Conservation (phyloP, 2,113 vertebrate genomes). For the Hippocampus abdominalis region DNA sequence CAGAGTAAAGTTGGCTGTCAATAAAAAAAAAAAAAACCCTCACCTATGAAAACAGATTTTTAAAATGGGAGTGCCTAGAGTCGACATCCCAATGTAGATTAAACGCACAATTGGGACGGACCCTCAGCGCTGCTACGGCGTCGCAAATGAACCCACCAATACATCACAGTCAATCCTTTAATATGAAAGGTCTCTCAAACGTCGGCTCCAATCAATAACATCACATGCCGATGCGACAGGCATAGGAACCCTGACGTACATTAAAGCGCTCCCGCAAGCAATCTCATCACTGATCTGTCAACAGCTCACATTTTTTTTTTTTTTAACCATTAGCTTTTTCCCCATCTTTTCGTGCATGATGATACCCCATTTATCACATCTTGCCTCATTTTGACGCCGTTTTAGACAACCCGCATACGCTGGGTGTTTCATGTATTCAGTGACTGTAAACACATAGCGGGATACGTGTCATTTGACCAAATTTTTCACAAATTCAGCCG, state of each 20-base stretch:
- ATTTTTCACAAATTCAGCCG: too few relatives aligned
- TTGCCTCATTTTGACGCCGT: too few relatives aligned
- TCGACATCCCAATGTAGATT: background rate
- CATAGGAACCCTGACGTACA: background rate
- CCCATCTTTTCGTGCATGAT: background rate
- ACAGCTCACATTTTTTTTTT: conserved; percentile 23
- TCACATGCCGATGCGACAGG: conserved; percentile 24
- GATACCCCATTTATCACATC: too few relatives aligned
- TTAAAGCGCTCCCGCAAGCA: background rate
- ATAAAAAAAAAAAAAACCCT: too few relatives aligned
- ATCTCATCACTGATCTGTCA: conserved; percentile 29
- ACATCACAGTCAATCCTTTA: conserved; percentile 53
- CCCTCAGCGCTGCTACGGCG: conserved; percentile 29
- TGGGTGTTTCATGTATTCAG: too few relatives aligned
- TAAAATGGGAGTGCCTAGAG: background rate
- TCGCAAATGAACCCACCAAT: conserved; percentile 59
- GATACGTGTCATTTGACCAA: too few relatives aligned
- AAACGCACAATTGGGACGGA: conserved; percentile 20
- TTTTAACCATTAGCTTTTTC: conserved; percentile 15
- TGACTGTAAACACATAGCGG: too few relatives aligned
- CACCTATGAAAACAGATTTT: too few relatives aligned
- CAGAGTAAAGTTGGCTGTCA: too few relatives aligned
- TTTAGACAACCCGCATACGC: too few relatives aligned
- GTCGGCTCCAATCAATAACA: conserved; percentile 56
- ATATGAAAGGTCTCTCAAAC: conserved; percentile 49